These are phyloP conservation scores for Entomyzon cyanotis DNA, from an alignment of 2,113 vertebrate genomes.

Conservation along the genomic window DNA sequence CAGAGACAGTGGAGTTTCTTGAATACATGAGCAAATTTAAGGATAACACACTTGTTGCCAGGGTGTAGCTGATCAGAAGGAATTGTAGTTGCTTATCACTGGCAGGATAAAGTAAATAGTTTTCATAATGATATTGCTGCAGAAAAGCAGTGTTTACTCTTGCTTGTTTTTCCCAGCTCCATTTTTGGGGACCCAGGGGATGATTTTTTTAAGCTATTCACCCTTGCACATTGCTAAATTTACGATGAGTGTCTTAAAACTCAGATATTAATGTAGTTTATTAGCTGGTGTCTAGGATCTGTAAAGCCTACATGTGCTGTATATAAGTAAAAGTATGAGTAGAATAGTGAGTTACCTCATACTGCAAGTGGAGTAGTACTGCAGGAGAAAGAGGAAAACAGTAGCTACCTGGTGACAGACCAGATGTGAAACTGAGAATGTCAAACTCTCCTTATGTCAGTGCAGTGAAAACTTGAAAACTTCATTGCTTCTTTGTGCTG, in stretches of 20 bases:
- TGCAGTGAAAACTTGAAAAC: not conserved
- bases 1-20: not conserved
- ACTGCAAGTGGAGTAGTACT: not conserved
- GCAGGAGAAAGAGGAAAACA: not conserved
- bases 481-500: not conserved
- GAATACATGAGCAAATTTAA: not conserved
- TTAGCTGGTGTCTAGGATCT: not conserved
- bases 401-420: not conserved
- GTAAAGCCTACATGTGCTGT: not conserved
- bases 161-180: not conserved
- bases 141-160: not conserved
- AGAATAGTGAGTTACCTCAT: not conserved
- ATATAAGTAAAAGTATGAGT: not conserved
- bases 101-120: not conserved
- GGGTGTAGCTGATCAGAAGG: not conserved
- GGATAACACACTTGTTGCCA: not conserved
- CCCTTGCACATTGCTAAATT: not conserved
- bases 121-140: not conserved
- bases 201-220: not conserved
- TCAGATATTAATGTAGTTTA: not conserved
- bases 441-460: not conserved
- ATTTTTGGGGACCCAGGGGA: not conserved
- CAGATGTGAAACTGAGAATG: not conserved
- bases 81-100: not conserved
- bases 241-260: not conserved